These are phyloP conservation scores for Heliangelus exortis DNA, from an alignment of 2,797 vertebrate genomes.

Conservation along the genomic window DNA sequence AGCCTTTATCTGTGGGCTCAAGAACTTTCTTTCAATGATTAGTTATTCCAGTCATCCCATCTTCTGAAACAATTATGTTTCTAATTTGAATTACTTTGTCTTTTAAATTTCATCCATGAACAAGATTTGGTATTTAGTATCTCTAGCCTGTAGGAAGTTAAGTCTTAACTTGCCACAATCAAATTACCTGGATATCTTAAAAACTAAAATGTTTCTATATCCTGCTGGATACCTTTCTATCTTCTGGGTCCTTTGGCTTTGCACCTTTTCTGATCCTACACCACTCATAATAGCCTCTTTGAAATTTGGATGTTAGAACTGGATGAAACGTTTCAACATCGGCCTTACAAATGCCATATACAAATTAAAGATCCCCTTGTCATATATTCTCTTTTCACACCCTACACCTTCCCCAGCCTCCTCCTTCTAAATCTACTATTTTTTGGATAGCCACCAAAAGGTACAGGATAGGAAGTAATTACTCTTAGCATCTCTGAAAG, in stretches of 20 bases:
- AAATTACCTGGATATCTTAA: background rate
- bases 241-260: background rate
- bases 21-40: background rate
- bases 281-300: background rate
- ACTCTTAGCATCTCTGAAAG: background rate
- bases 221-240: background rate
- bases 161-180: background rate
- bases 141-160: background rate
- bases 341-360: background rate
- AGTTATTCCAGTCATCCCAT: background rate
- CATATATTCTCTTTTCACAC: background rate
- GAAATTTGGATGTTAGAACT: background rate
- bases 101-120: background rate
- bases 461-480: background rate
- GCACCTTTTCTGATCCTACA: background rate
- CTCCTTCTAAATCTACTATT: background rate
- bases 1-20: background rate
- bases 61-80: background rate
- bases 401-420: no score
- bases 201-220: background rate
- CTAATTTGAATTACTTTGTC: background rate
- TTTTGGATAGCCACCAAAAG: constrained; percentile 6
- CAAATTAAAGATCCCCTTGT: constrained; percentile 14
- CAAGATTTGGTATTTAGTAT: background rate
- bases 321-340: background rate